Evolutionary conservation across 2,113 vertebrate genomes (phyloP), one percentile per base, ranked within the genome.

Genomic region (Oxyruncus cristatus): DNA sequence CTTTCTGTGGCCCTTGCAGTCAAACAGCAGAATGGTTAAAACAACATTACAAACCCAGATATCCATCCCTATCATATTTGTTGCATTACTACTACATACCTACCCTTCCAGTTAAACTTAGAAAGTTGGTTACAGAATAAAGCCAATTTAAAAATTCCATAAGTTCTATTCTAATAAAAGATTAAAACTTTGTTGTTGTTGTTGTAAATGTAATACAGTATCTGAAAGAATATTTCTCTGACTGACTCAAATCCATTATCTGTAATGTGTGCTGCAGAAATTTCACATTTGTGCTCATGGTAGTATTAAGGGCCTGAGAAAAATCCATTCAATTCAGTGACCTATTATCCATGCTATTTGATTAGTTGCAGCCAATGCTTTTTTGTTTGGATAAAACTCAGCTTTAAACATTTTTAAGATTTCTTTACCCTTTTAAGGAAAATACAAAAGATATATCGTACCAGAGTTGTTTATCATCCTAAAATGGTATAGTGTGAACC

Each of bases 211-310:
- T 79, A 91, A 74, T 33, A 14, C 18, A 73, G 49, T 50, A 46
- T 84, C 61, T 93, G 59, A 92, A 80, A 86, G 33, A 7, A 8
- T 68, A 65, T 61, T 91, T 91, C 56, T 92, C n/a, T 33, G 42
- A 66, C 23, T 58, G 67, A 92, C 93, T 76, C 93, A 97, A 96
- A 96, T 91, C 74, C 71, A 92, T 92, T 92, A 93, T 78, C 72
- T 85, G 33, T 83, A 84, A 91, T 9, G 9, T 7, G 37, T 81
- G 55, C 85, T 89, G 50, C 56, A 96, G 46, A 95, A 95, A 80
- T 89, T 93, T 92, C 55, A 68, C 63, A 86, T 93, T 92, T 24
- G 55, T 62, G 89, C 39, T 92, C 52, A 28, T 91, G 68, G 56
- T 9, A 86, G 72, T 76, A 89, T 81, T 91, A 85, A 67, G 30